Evolutionary conservation across 2,797 vertebrate species (phyloP).

Genomic region (Toxotes lorentzi): DNA sequence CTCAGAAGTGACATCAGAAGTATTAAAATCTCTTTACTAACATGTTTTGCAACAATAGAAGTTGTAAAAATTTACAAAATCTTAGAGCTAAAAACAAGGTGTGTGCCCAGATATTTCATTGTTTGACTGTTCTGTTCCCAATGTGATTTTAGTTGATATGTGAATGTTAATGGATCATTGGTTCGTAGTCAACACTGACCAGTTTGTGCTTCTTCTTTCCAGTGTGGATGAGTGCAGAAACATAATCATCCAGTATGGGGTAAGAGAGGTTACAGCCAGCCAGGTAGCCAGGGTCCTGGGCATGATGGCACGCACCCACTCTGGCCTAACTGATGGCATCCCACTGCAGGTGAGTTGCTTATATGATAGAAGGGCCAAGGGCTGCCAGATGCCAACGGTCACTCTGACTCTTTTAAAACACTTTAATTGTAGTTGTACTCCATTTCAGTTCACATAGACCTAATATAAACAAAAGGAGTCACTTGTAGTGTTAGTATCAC

Average conservation of each 20-base stretch:
- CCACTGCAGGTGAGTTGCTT: slow-evolving; percentile 90
- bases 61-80: background rate
- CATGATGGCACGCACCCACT: slow-evolving; percentile 99
- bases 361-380: background rate
- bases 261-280: slow-evolving; percentile 96
- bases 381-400: background rate
- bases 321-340: slow-evolving; percentile 96
- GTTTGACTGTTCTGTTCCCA: too few relatives aligned
- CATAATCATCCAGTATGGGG: slow-evolving; percentile 98
- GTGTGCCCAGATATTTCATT: background rate
- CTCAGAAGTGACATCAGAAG: too few relatives aligned
- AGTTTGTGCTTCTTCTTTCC: slow-evolving; percentile 1
- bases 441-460: background rate
- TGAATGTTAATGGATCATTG: slow-evolving; percentile 1
- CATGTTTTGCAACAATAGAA: background rate
- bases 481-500: background rate
- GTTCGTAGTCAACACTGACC: background rate
- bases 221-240: slow-evolving; percentile 99
- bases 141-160: background rate
- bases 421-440: too few relatives aligned
- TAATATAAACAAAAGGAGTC: background rate
- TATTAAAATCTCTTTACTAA: too few relatives aligned
- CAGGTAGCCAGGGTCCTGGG: slow-evolving; percentile 98
- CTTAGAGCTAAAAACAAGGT: background rate
- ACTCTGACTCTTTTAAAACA: background rate